phyloP scores from a whole-genome alignment of 2,113 vertebrate genomes.

The Haliaeetus leucogaster region DNA sequence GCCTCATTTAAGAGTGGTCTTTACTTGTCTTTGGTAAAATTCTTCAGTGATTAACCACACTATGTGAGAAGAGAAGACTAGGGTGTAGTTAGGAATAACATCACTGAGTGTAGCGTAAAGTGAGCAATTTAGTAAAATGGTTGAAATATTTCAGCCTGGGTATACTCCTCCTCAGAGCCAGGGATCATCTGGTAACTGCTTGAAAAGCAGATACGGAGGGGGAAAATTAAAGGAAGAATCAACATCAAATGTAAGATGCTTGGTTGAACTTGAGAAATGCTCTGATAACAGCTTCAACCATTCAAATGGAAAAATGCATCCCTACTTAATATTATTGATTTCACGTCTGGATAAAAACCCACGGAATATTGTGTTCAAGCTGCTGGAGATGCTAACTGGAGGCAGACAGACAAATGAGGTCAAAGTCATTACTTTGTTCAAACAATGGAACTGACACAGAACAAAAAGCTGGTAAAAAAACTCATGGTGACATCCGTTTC shows the following conservation, averaged over 20 bases:
- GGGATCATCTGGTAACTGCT: not conserved
- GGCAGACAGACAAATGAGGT: not conserved
- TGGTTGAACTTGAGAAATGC: not conserved
- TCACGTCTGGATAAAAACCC: not conserved
- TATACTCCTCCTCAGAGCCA: not conserved
- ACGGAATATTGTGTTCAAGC: not conserved
- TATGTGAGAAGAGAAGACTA: not conserved
- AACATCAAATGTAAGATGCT: not conserved
- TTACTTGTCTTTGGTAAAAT: not conserved
- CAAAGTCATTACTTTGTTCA: not conserved
- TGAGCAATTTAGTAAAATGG: not conserved
- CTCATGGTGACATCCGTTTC: not conserved
- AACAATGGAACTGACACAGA: not conserved
- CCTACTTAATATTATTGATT: conserved; percentile 41
- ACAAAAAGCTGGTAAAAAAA: not conserved
- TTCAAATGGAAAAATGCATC: conserved; percentile 22
- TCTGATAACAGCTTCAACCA: not conserved
- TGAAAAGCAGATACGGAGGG: not conserved
- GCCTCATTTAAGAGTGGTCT: not conserved
- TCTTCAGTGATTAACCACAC: not conserved
- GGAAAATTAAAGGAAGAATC: not conserved
- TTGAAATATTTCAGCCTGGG: not conserved
- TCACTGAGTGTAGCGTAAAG: not conserved
- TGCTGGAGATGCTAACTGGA: not conserved
- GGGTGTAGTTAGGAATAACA: not conserved